Evolutionary conservation across 2,113 vertebrate species (phyloP).

Genomic region (Bubo blakistoni): DNA sequence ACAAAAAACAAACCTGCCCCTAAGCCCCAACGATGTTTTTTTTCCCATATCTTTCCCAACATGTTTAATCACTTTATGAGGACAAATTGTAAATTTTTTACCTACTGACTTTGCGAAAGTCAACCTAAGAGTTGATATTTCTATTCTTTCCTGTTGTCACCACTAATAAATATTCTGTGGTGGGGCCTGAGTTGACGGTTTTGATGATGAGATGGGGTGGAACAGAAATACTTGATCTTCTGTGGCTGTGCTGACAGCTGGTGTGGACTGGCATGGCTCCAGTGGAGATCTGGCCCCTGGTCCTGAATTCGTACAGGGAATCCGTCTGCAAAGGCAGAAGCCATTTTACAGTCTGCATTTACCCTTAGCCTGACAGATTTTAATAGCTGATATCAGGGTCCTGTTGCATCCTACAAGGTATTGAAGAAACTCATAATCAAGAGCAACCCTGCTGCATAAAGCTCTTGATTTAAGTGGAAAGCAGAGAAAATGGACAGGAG

Average conservation of each 20-base stretch:
- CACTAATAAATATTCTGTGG: not conserved
- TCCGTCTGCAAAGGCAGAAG: not conserved
- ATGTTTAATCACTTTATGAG: not conserved
- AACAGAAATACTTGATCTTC: not conserved
- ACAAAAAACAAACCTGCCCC: not conserved
- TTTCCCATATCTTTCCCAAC: not conserved
- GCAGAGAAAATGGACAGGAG: not conserved
- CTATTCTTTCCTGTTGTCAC: not conserved
- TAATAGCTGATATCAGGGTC: not conserved
- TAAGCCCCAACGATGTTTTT: not conserved
- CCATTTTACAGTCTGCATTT: not conserved
- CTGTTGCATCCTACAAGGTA: not conserved
- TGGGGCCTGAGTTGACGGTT: not conserved
- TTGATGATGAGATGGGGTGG: not conserved
- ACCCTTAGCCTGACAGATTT: not conserved
- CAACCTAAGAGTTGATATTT: not conserved
- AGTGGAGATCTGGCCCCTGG: not conserved
- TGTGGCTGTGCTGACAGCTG: not conserved
- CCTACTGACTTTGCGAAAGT: not conserved
- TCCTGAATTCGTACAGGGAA: not conserved
- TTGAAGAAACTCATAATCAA: not conserved
- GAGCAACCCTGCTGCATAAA: not conserved
- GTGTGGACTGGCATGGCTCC: not conserved
- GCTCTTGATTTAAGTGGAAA: not conserved
- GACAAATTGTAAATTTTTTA: not conserved